These are phyloP conservation scores for Lutjanus campechanus DNA, from an alignment of 2,797 vertebrate genomes.

Conservation along the genomic window DNA sequence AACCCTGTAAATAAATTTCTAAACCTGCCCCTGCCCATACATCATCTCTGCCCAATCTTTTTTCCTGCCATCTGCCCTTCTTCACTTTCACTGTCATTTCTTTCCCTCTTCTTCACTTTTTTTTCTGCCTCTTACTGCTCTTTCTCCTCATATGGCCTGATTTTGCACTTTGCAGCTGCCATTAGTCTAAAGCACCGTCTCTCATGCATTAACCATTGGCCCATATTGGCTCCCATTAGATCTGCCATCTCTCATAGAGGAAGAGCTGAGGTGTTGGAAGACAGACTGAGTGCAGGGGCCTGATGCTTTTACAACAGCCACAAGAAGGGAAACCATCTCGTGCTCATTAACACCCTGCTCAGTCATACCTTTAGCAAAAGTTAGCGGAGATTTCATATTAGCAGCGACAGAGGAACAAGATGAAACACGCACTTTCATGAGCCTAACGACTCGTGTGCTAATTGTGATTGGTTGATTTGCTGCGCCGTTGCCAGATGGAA, in stretches of 20 bases:
- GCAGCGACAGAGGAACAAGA: conserved; percentile 48
- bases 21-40: neutral
- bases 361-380: conserved; percentile 34
- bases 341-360: conserved; percentile 41
- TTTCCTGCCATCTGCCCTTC: conserved; percentile 9
- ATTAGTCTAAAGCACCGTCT: conserved; percentile 70
- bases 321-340: conserved; percentile 32
- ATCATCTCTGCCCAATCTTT: conserved; percentile 14
- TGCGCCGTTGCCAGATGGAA: conserved; percentile 50
- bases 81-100: conserved; percentile 23
- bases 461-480: conserved; percentile 71
- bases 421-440: conserved; percentile 50
- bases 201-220: conserved; percentile 77
- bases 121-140: conserved; percentile 34
- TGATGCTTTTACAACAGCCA: conserved; percentile 41
- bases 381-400: conserved; percentile 35
- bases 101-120: neutral
- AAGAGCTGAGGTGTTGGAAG: conserved; percentile 57
- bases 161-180: conserved; percentile 65
- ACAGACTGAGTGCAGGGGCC: conserved; percentile 23
- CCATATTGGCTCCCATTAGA: conserved; percentile 69
- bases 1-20: neutral
- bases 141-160: conserved; percentile 50
- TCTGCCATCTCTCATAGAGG: conserved; percentile 46
- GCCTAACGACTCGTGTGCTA: conserved; percentile 45